phyloP scores from a whole-genome alignment of 2,797 vertebrate genomes.

The Peromyscus nudipes region DNA sequence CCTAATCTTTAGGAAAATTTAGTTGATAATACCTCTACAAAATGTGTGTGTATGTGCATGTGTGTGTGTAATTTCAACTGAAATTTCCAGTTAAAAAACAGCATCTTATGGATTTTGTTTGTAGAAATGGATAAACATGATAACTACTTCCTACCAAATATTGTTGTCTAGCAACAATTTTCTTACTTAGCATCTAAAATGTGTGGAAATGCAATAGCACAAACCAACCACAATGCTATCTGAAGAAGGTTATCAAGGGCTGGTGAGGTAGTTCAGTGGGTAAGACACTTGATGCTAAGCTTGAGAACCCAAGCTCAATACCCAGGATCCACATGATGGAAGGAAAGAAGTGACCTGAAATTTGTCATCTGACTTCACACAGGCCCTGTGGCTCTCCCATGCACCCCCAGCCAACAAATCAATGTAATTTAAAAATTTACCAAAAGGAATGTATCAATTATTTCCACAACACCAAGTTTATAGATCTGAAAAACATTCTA shows the following conservation, averaged over 20 bases:
- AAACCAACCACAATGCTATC: slow-evolving; percentile 8
- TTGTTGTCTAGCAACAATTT: not conserved
- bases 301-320: not conserved
- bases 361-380: not conserved
- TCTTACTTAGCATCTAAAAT: slow-evolving; percentile 40
- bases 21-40: not conserved
- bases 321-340: not conserved
- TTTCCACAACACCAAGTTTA: not conserved
- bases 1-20: not conserved
- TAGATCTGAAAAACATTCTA: not conserved
- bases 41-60: not conserved
- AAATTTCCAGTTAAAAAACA: slow-evolving; percentile 45
- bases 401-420: not conserved
- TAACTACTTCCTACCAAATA: not conserved
- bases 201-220: not conserved
- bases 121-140: slow-evolving; percentile 45
- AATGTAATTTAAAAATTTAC: not conserved
- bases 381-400: not conserved
- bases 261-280: not conserved
- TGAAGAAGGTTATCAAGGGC: not conserved
- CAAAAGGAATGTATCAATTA: slow-evolving; percentile 12
- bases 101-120: not conserved
- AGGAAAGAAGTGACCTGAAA: not conserved
- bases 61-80: not conserved
- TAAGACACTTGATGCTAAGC: not conserved